phyloP scores from a whole-genome alignment of 2,888 invertebrate species.

The Ichneumoninae sp. region DNA sequence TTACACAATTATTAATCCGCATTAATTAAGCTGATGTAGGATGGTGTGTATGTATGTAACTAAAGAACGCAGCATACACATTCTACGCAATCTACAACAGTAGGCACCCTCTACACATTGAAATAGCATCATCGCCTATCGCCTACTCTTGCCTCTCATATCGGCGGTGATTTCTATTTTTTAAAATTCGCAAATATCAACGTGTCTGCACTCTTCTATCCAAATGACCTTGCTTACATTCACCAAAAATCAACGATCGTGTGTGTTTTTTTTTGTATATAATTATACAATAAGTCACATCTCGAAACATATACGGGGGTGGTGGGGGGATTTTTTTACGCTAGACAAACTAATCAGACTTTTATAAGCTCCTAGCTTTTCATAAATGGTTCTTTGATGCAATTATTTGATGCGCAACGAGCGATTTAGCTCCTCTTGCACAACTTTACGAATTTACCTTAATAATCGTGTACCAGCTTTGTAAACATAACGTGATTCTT shows the following conservation, averaged over 20 bases:
- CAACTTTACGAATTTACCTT: constrained; percentile 68
- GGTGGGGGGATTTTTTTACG: constrained; percentile 21
- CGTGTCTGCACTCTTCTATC: constrained; percentile 70
- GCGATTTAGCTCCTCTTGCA: constrained; percentile 29
- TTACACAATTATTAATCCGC: constrained; percentile 29
- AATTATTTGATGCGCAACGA: constrained; percentile 52
- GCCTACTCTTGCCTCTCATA: constrained; percentile 62
- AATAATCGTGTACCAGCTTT: constrained; percentile 70
- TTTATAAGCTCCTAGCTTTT: constrained; percentile 62
- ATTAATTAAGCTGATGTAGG: constrained; percentile 51
- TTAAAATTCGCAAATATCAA: constrained; percentile 42
- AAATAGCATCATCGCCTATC: constrained; percentile 63
- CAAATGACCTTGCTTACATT: constrained; percentile 48
- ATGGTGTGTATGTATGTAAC: constrained; percentile 54
- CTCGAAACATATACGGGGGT: constrained; percentile 31
- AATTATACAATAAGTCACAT: constrained; percentile 50
- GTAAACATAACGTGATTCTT: constrained; percentile 72
- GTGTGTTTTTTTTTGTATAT: constrained; percentile 34
- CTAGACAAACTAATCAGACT: constrained; percentile 64
- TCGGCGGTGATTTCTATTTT: constrained; percentile 48
- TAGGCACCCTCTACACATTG: constrained; percentile 70
- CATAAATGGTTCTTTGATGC: constrained; percentile 48
- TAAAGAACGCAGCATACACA: constrained; percentile 31
- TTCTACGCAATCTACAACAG: constrained; percentile 63
- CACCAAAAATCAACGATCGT: constrained; percentile 42